Evolutionary conservation across 2,113 vertebrate genomes (phyloP), one percentile per base, ranked within the genome.

Genomic region (Melospiza georgiana): DNA sequence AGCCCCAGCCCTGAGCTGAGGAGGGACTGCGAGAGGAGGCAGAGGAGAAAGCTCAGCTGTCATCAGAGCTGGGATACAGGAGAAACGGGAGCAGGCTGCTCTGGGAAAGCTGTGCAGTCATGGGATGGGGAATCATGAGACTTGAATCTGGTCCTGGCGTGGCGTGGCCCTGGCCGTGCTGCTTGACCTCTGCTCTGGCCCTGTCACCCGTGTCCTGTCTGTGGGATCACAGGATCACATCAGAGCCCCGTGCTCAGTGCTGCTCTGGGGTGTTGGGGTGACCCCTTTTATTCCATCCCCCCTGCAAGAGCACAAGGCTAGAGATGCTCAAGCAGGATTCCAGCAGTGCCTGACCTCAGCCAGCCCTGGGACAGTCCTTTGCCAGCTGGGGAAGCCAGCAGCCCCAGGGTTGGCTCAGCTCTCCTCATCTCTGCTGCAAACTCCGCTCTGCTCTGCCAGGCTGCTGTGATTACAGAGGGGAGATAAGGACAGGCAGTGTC

Each of bases 11-110:
- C 30, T 33, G 30, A 55, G 1, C 12, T n/a, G 0, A 30, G 54
- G 0, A 23, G 68, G 59, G 58, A 84, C 62, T 22, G 13, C 23
- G 41, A 79, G 75, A 89, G 87, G 82, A 83, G 65, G 89, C 1
- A 0, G 93, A 75, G 74, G 81, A 95, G 87, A 89, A 90, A 87
- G 49, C 46, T 73, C 81, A 79, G 89, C 93, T 94, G 84, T 75
- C 62, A 9, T 49, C 66, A 37, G 67, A 31, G 21, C 37, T 55
- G 46, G 58, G 81, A 89, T 59, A 78, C 84, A 31, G 81, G 37
- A 84, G 71, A 21, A 61, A 76, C 0, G 10, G 58, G 87, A 85
- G n/a, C 5, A 0, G 55, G 49, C 63, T 85, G 84, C 66, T 78
- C 57, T 44, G 65, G 65, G 77, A 65, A 52, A 63, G 57, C 81